Percentiles rank a stretch among this genome's conserved stretches.
Evolutionary conservation across 1,140 invertebrate genomes (phyloP).

Genomic region (Tetramorium simillimum): DNA sequence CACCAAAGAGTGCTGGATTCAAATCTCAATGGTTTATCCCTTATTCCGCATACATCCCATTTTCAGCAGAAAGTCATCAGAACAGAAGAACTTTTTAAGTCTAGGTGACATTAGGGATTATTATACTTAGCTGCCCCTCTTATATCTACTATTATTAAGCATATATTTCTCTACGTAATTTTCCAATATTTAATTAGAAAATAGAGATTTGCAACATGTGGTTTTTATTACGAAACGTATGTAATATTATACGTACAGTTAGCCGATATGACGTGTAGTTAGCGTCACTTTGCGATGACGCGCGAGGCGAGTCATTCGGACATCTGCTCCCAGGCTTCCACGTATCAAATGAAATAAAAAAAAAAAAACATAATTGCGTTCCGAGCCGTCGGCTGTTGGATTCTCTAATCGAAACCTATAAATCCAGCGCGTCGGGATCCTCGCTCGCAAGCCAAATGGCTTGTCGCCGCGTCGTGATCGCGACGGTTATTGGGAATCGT

Average conservation of each 20-base stretch:
- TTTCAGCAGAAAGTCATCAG: too few species aligned
- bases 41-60: too few species aligned
- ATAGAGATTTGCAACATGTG: neutral
- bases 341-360: constrained; percentile 46
- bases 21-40: too few species aligned
- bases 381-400: neutral
- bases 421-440: constrained; percentile 40
- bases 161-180: neutral
- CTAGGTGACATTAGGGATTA: too few species aligned
- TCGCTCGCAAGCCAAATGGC: constrained; percentile 48
- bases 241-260: neutral
- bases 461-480: constrained; percentile 6
- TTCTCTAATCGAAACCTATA: constrained; percentile 62
- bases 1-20: too few species aligned
- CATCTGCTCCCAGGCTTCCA: constrained; percentile 18
- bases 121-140: too few species aligned
- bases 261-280: too few species aligned
- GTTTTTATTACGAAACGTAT: neutral
- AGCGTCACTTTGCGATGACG: neutral
- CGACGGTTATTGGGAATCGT: constrained; percentile 45
- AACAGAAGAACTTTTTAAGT: too few species aligned
- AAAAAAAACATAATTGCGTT: constrained; percentile 22
- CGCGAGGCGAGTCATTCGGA: constrained; percentile 35
- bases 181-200: neutral
- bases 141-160: too few species aligned